A percentile compares a stretch with the other conserved stretches of the same genome.
Evolutionary conservation across 30 jellyfish, hydroid and myxozoan genomes (phyloP).

Genomic region (Aurelia aurita complex sp. Pacific): DNA sequence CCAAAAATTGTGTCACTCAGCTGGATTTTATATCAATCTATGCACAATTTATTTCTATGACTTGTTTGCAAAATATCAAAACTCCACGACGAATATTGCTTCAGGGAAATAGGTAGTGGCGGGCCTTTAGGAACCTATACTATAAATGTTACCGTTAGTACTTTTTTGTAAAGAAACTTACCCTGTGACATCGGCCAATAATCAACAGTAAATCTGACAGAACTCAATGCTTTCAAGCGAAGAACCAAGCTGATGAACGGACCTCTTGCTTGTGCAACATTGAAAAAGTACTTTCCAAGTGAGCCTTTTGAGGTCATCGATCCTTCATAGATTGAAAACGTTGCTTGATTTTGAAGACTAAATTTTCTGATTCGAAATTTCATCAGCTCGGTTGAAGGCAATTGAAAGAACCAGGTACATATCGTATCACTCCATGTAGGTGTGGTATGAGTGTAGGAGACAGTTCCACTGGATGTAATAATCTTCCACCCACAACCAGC

Average conservation of each 20-base stretch:
- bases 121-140: no score
- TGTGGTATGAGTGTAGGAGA: background rate
- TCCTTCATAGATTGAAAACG: background rate
- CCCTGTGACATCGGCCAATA: no score
- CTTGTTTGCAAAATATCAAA: no score
- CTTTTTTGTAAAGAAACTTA: no score
- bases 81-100: no score
- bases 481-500: conserved; percentile 41
- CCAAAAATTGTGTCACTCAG: no score
- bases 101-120: no score
- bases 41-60: no score
- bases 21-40: no score
- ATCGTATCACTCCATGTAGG: background rate
- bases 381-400: background rate
- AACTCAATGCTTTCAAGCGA: background rate
- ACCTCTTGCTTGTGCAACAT: conserved; percentile 1
- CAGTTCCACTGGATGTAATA: background rate
- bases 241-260: conserved; percentile 10
- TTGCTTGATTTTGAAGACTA: background rate
- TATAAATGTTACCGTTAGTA: no score
- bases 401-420: conserved; percentile 16
- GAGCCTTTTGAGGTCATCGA: background rate
- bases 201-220: background rate
- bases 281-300: background rate
- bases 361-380: background rate